These are phyloP conservation scores for Pelagia noctiluca DNA, from an alignment of 30 jellyfish, hydroid and myxozoan genomes.

Conservation along the genomic window DNA sequence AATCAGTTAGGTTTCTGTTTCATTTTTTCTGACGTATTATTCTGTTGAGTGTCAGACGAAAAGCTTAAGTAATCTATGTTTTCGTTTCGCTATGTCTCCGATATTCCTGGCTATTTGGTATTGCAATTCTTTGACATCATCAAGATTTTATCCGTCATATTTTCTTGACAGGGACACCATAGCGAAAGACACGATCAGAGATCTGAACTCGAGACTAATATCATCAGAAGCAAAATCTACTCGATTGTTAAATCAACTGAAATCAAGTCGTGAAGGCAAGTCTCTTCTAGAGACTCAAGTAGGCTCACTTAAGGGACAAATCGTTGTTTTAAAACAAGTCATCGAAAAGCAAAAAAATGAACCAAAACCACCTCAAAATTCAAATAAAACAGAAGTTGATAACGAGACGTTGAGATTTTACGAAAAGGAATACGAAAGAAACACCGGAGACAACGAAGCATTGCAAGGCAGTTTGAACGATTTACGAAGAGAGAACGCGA, in stretches of 20 bases:
- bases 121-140: neutral
- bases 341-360: neutral
- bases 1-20: too few relatives aligned
- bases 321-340: conserved; percentile 19
- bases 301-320: conserved; percentile 32
- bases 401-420: neutral
- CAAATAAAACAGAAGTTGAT: neutral
- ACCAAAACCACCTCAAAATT: neutral
- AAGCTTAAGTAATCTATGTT: neutral
- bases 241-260: conserved; percentile 38
- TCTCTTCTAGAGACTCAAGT: conserved; percentile 28
- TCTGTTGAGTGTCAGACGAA: neutral
- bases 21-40: neutral
- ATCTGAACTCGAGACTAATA: conserved; percentile 12
- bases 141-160: neutral
- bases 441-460: conserved; percentile 28
- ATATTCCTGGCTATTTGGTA: neutral
- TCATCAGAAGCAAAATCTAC: conserved; percentile 30
- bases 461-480: conserved; percentile 25
- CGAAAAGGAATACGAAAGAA: conserved; percentile 33
- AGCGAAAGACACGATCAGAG: conserved; percentile 26
- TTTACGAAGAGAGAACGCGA: conserved; percentile 53
- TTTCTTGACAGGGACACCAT: conserved; percentile 32
- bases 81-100: neutral
- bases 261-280: conserved; percentile 32